A percentile compares a stretch with the other conserved stretches of the same genome.
Evolutionary conservation across 2,113 vertebrate species (phyloP).

Genomic region (Megaleporinus macrocephalus): DNA sequence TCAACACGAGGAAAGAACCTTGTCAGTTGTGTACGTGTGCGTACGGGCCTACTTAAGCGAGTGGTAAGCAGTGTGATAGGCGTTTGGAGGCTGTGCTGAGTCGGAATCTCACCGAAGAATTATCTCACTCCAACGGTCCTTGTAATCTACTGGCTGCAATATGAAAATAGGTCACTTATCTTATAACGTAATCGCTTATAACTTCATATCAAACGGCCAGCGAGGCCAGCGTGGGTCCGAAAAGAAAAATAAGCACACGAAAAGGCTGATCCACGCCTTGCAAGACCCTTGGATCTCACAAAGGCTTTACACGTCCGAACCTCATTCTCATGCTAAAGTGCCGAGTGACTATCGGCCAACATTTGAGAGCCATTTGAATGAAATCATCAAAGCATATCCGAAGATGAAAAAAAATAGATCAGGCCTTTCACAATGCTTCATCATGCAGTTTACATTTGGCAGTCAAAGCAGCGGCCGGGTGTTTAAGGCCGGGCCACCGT

Average conservation of each 20-base stretch:
- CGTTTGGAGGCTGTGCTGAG: no score
- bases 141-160: not conserved
- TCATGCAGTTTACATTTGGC: constrained; percentile 81
- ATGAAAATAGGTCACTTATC: constrained; percentile 19
- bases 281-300: not conserved
- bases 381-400: constrained; percentile 78
- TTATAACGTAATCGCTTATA: not conserved
- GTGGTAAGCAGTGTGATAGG: no score
- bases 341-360: constrained; percentile 69
- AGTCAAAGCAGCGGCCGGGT: constrained; percentile 79
- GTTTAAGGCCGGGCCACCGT: constrained; percentile 54
- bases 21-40: not conserved
- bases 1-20: not conserved
- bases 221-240: not conserved
- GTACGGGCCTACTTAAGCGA: not conserved
- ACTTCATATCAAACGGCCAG: not conserved
- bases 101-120: not conserved
- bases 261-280: not conserved
- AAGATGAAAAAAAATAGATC: constrained; percentile 62
- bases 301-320: constrained; percentile 46
- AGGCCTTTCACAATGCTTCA: constrained; percentile 49
- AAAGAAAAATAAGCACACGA: not conserved
- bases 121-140: not conserved
- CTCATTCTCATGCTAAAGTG: constrained; percentile 73
- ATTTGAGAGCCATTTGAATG: constrained; percentile 79